These are phyloP conservation scores for Haplochromis burtoni DNA, from an alignment of 2,113 vertebrate genomes.

Conservation along the genomic window DNA sequence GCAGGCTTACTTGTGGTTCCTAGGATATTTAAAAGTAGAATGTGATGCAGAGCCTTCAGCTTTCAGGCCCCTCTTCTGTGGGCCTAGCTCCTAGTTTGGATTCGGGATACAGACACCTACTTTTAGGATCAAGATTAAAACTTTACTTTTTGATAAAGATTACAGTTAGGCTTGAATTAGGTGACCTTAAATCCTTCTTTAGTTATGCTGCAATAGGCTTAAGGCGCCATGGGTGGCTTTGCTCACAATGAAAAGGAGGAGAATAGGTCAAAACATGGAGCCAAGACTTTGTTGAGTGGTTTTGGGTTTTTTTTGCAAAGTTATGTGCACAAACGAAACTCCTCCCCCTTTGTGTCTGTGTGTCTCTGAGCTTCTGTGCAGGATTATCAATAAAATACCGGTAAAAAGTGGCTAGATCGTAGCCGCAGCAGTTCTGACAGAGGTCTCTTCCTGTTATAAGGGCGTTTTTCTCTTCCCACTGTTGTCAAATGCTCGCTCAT, in stretches of 20 bases:
- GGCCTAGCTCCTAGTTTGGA: not conserved
- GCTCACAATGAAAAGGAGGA: not conserved
- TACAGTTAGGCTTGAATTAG: not conserved
- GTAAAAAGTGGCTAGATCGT: rapidly evolving
- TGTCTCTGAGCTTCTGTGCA: not conserved
- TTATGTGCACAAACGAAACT: not conserved
- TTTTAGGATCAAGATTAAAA: not conserved
- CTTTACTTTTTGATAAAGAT: not conserved
- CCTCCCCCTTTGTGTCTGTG: not conserved
- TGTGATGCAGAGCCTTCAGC: not conserved
- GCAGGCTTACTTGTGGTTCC: not conserved
- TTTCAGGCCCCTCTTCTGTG: not conserved
- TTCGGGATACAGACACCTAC: not conserved
- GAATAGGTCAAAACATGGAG: not conserved
- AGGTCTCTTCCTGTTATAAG: not conserved
- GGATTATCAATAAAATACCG: rapidly evolving
- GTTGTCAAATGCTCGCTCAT: not conserved
- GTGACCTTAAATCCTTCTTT: not conserved
- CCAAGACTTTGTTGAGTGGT: not conserved
- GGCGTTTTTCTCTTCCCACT: not conserved
- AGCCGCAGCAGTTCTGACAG: not conserved
- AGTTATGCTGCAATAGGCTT: not conserved
- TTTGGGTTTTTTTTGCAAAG: rapidly evolving
- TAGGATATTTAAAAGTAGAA: not conserved
- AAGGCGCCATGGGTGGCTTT: rapidly evolving